These are phyloP conservation scores for Rhinogobio ventralis DNA, from an alignment of 2,797 vertebrate species.

Conservation along the genomic window DNA sequence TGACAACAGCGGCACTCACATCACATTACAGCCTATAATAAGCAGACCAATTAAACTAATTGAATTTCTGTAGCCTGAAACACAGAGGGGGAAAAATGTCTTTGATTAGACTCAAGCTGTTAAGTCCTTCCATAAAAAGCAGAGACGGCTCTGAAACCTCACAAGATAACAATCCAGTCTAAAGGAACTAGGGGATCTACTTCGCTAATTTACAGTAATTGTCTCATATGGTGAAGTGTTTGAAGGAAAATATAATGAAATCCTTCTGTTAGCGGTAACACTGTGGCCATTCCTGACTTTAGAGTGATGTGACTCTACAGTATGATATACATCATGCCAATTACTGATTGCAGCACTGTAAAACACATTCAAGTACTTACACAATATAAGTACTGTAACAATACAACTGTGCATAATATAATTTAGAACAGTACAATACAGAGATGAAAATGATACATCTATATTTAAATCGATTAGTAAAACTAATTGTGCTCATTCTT, in stretches of 20 bases:
- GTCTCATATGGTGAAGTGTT: slow-evolving; percentile 32
- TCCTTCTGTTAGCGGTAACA: background rate
- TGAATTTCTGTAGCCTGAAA: slow-evolving; percentile 78
- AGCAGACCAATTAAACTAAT: slow-evolving; percentile 79
- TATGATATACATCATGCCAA: background rate
- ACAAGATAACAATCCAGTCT: slow-evolving; percentile 68
- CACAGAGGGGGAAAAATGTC: slow-evolving; percentile 66
- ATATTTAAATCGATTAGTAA: background rate
- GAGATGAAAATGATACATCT: background rate
- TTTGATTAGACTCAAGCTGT: slow-evolving; percentile 76
- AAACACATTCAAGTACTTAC: background rate
- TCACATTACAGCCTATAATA: slow-evolving; percentile 74
- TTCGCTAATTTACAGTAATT: slow-evolving; percentile 48
- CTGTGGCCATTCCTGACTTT: slow-evolving; percentile 15
- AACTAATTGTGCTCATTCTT: background rate
- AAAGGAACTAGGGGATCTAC: slow-evolving; percentile 62
- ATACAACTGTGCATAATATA: background rate
- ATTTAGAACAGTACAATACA: background rate
- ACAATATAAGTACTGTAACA: background rate
- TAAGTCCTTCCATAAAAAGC: slow-evolving; percentile 72
- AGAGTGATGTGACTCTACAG: background rate
- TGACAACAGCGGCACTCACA: slow-evolving; percentile 72
- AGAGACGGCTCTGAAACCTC: slow-evolving; percentile 58
- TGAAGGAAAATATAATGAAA: slow-evolving; percentile 36
- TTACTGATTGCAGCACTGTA: background rate